These are phyloP conservation scores for Antrozous pallidus DNA, from an alignment of 2,797 vertebrate species.

Conservation along the genomic window DNA sequence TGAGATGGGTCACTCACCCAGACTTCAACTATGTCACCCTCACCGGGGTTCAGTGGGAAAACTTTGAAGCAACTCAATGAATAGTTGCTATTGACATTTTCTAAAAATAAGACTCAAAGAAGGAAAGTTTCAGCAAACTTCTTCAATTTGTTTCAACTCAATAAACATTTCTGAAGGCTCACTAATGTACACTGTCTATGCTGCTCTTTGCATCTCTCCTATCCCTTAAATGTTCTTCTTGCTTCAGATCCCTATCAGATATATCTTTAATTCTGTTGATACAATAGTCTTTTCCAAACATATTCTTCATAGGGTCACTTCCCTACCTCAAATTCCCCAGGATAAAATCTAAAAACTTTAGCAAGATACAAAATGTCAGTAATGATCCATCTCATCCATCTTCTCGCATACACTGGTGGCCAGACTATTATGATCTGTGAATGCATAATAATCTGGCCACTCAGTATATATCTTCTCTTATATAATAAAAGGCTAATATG, in stretches of 20 bases:
- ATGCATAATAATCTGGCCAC: too few species aligned
- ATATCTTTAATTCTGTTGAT: neutral
- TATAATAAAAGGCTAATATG: too few species aligned
- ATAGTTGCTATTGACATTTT: slow-evolving; percentile 68
- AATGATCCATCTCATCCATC: slow-evolving; percentile 7
- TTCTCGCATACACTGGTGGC: neutral
- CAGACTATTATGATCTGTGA: too few species aligned
- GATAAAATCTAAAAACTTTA: slow-evolving; percentile 38
- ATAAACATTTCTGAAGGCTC: slow-evolving; percentile 66
- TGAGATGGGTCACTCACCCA: slow-evolving; percentile 72
- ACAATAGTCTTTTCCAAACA: slow-evolving; percentile 39
- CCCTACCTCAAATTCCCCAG: slow-evolving; percentile 20
- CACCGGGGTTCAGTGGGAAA: neutral
- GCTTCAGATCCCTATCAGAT: slow-evolving; percentile 54
- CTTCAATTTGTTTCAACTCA: slow-evolving; percentile 66
- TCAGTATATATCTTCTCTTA: too few species aligned
- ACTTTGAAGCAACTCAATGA: slow-evolving; percentile 70
- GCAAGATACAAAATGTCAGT: slow-evolving; percentile 53
- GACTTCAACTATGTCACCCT: slow-evolving; percentile 59
- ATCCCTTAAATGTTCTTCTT: slow-evolving; percentile 48
- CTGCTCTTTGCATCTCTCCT: slow-evolving; percentile 58
- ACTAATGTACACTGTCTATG: slow-evolving; percentile 55
- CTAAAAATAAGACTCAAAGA: slow-evolving; percentile 66
- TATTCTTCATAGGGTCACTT: slow-evolving; percentile 48
- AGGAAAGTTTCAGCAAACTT: slow-evolving; percentile 65